Evolutionary conservation across 2,113 vertebrate species (phyloP).

Genomic region (Uria lomvia): DNA sequence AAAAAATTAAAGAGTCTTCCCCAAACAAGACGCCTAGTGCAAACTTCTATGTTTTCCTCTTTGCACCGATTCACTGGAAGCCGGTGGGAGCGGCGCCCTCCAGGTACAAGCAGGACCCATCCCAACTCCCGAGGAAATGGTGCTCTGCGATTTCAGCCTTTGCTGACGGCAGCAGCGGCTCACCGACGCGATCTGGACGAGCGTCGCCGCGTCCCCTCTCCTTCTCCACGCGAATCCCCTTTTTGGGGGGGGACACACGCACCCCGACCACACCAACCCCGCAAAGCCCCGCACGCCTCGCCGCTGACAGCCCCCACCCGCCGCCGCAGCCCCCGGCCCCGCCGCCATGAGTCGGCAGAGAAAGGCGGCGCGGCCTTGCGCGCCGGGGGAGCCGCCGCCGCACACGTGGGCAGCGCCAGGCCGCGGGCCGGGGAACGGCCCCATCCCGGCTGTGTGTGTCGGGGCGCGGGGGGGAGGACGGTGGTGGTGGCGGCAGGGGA

Average conservation of each 20-base stretch:
- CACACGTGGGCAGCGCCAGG: slow-evolving; percentile 23
- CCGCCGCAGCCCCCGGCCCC: neutral
- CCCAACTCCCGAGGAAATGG: neutral
- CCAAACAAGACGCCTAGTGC: neutral
- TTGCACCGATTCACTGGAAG: neutral
- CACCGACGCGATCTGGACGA: neutral
- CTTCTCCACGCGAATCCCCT: neutral
- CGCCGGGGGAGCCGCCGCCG: neutral
- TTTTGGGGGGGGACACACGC: neutral
- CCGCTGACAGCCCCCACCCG: neutral
- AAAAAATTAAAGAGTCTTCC: neutral
- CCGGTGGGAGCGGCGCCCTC: neutral
- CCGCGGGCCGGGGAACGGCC: neutral
- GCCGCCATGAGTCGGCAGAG: slow-evolving; percentile 49
- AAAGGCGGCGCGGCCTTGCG: slow-evolving; percentile 15
- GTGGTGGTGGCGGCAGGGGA: neutral
- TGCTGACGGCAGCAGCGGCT: neutral
- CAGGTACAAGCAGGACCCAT: neutral
- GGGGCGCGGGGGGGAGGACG: neutral
- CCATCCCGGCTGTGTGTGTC: neutral
- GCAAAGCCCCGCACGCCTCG: too few relatives aligned
- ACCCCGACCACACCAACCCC: neutral
- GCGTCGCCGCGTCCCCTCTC: neutral
- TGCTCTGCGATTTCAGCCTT: neutral
- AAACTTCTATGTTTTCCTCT: slow-evolving; percentile 35